Conservation (phyloP, 2,888 invertebrate species). For the Drosophila algonquin region DNA sequence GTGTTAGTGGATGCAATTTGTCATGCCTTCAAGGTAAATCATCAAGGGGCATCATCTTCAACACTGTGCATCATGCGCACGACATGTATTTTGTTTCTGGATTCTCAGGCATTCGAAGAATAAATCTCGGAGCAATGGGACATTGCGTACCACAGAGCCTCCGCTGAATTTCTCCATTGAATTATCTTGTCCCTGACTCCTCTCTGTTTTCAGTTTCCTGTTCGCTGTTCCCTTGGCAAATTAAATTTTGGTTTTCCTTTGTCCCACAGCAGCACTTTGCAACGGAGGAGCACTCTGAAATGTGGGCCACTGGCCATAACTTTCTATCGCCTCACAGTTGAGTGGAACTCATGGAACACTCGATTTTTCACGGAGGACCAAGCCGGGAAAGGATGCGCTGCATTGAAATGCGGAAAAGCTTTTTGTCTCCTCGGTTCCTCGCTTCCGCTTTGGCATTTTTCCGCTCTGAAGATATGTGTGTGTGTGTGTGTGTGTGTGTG, state of each 20-base stretch:
- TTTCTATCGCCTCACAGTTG: conserved; percentile 40
- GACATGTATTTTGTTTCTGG: not conserved
- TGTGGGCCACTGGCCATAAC: conserved; percentile 58
- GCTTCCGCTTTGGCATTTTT: conserved; percentile 8
- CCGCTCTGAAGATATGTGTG: conserved; percentile 16
- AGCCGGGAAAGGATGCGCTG: conserved; percentile 23
- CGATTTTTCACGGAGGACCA: not conserved
- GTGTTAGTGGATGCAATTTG: conserved; percentile 24
- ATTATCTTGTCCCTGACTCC: not conserved
- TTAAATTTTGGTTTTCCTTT: conserved; percentile 25
- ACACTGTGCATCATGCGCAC: not conserved
- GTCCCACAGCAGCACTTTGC: conserved; percentile 9
- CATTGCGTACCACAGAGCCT: not conserved
- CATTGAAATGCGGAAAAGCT: conserved; percentile 62
- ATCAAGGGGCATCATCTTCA: not conserved
- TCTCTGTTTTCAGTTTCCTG: not conserved
- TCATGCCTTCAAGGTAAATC: not conserved
- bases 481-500: conserved; percentile 50
- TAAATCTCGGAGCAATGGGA: too few relatives aligned
- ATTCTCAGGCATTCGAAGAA: too few relatives aligned
- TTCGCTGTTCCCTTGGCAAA: conserved; percentile 1
- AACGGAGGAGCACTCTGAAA: conserved; percentile 32
- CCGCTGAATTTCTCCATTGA: not conserved
- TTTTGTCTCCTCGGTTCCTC: conserved; percentile 55
- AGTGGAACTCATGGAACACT: conserved; percentile 15